Evolutionary conservation across 2,797 vertebrate species (phyloP).

Genomic region (Notoglanidium macrostoma): DNA sequence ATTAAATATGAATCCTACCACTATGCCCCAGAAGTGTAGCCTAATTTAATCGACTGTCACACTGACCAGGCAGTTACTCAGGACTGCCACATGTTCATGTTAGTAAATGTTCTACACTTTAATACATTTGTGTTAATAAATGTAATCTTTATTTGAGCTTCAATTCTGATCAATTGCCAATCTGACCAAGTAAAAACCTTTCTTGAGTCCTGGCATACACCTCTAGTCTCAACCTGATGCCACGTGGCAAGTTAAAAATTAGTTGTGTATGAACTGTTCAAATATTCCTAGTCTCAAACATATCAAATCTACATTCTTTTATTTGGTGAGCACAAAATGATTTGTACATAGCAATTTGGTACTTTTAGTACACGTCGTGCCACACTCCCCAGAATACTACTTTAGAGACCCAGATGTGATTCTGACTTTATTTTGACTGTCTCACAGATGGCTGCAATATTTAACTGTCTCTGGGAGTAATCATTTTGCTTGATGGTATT

Average conservation of each 20-base stretch:
- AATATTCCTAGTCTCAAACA: neutral
- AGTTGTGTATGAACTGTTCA: neutral
- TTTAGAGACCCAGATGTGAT: neutral
- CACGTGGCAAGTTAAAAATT: neutral
- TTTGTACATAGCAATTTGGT: slow-evolving; percentile 14
- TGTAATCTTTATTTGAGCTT: neutral
- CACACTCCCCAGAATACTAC: neutral
- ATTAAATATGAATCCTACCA: neutral
- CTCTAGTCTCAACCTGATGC: neutral
- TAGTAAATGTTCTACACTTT: no score
- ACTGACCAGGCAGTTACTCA: neutral
- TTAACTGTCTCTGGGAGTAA: slow-evolving; percentile 35
- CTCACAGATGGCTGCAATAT: slow-evolving; percentile 28
- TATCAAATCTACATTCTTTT: neutral
- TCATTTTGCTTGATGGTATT: slow-evolving; percentile 44
- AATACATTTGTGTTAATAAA: neutral
- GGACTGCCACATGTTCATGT: neutral
- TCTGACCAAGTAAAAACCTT: neutral
- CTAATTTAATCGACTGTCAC: neutral
- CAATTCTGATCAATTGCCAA: neutral
- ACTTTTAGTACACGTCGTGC: neutral
- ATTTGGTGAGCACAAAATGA: neutral
- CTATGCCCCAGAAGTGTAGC: neutral
- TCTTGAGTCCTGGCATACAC: neutral
- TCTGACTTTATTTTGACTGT: slow-evolving; percentile 19